Conservation (phyloP, 2,797 vertebrate genomes). For the Acrossocheilus wenchowensis region DNA sequence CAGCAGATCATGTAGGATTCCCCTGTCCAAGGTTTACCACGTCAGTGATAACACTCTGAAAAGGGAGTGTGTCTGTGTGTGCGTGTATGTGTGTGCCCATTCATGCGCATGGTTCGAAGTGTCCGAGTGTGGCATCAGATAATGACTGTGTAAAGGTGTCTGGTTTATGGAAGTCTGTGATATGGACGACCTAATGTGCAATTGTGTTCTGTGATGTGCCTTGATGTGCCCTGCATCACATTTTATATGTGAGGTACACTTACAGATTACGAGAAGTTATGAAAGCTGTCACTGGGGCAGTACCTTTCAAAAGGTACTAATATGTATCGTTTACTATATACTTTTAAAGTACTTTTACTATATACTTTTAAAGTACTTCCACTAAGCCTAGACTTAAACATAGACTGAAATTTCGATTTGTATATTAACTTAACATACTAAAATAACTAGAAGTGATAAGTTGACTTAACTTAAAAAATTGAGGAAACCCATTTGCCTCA, state of each 20-base stretch:
- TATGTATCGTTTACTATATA: not conserved
- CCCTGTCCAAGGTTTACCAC: slow-evolving; percentile 40
- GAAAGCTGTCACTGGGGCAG: too few species aligned
- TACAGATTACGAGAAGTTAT: not conserved
- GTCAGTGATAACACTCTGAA: slow-evolving; percentile 31
- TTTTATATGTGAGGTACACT: not conserved
- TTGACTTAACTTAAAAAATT: too few species aligned
- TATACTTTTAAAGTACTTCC: too few species aligned
- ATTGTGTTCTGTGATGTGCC: not conserved
- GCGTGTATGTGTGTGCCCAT: slow-evolving; percentile 8
- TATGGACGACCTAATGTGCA: not conserved
- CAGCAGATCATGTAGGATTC: slow-evolving; percentile 41
- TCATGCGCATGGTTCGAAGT: slow-evolving; percentile 7
- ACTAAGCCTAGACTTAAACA: not conserved
- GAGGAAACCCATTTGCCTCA: too few species aligned
- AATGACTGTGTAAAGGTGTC: not conserved
- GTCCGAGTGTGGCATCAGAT: not conserved
- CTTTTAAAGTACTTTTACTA: not conserved
- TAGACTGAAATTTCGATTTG: not conserved
- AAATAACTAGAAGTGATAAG: not conserved
- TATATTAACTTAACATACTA: not conserved
- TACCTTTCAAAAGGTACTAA: too few species aligned
- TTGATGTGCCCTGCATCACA: slow-evolving; percentile 4
- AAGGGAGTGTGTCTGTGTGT: not conserved
- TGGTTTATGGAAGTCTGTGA: not conserved